Evolutionary conservation across 2,113 vertebrate species (phyloP), one percentile per base, ranked within the genome.

Genomic region (Phrynocephalus versicolor): DNA sequence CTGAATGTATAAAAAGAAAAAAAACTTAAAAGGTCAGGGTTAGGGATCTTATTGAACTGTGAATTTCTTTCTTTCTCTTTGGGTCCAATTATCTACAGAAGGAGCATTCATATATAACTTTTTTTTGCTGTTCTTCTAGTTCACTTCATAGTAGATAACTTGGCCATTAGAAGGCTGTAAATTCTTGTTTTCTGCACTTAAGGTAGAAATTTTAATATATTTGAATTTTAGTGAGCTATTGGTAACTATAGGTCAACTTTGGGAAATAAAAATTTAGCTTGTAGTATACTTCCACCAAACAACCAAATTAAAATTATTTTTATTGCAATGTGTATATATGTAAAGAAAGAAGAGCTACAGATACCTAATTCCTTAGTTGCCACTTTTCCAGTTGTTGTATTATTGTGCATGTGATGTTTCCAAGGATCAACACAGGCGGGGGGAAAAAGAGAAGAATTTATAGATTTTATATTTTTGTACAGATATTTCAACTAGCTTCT

Each of bases 41-140:
- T 98, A 98, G 98, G 98, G 97, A 98, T 97, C 97, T 98, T 97
- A 97, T 95, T 96, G 97, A 99, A 99, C 99, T 99, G 98, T 99
- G 98, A 99, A 99, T 97, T 97, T 96, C 96, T 94, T 97, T 96
- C 96, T 94, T 93, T 96, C 97, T 96, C 98, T 96, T 97, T 97
- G 98, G 98, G 98, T 99, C 98, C 98, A 99, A 98, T 98, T 99
- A 97, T 97, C 97, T 98, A 98, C 96, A 97, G 97, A 98, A 98
- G 97, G 98, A 98, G 97, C 97, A 97, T 98, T 97, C 95, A 96
- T 97, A 96, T 92, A 95, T 95, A 96, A 94, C 93, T 93, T 93
- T 95, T 95, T 95, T 96, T 96, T 96, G 95, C 96, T 95, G 96
- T 94, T 96, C 95, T 92, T 96, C 94, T 96, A 93, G 93, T 96